Base-by-base conservation (phyloP, 2,113 vertebrate species). In the Piprites chloris region DNA sequence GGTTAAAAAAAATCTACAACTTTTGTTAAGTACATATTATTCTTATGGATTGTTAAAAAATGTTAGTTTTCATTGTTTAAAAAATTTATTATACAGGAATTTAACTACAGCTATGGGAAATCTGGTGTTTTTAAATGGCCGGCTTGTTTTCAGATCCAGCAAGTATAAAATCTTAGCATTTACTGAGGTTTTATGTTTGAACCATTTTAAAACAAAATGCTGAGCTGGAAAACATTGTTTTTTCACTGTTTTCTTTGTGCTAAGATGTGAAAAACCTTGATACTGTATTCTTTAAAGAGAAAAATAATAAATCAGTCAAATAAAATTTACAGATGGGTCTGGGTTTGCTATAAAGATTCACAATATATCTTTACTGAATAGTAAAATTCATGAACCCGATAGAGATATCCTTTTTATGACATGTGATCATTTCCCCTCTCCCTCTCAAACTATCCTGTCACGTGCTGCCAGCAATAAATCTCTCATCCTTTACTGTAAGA, bases 251-350 rank as follows among this genome's bases (percentile, higher is more conserved):
- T 78, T 50, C 7, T 8, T 89, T 75, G 41, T 92, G 26, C 22
- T 32, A 87, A 72, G 27, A 41, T 44, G 11, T 65, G 20, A 53
- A 76, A 85, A 93, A 46, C 20, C 8, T 71, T 55, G 33, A 32
- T 47, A 62, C 26, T 5, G 66, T 71, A 13, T 88, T 93, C 50
- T 75, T 85, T 77, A 66, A 96, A 58, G 2, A 33, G 63, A 69
- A 95, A 69, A 83, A 49, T 47, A 89, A 32, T 91, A 93, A 87
- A 91, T 86, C 78, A 83, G 63, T 73, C 81, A 62, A 56, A n/a
- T 9, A 69, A 46, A 93, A 80, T 86, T 72, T 93, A 94, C 47
- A 62, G 65, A 26, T 47, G 12, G 33, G 37, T 59, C 33, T 2
- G 3, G 16, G 12, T 59, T 92, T 90, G 56, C 73, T 81, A 72